Percentiles rank a stretch among this genome's conserved stretches.
Evolutionary conservation across 2,113 vertebrate genomes (phyloP).

Genomic region (Myanophis thanlyinensis): DNA sequence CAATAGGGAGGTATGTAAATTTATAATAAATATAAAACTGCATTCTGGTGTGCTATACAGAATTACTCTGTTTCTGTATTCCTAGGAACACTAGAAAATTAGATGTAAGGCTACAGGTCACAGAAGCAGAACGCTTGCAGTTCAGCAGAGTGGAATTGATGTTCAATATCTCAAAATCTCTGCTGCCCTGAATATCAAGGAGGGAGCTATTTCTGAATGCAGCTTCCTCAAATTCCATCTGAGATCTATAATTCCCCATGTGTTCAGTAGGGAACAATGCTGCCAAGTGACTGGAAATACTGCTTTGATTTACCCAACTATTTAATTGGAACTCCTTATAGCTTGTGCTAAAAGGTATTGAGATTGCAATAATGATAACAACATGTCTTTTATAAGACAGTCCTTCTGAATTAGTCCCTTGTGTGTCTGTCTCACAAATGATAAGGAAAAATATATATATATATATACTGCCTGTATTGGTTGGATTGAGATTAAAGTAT

Average conservation of each 20-base stretch:
- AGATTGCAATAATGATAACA: not conserved
- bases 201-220: not conserved
- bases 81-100: not conserved
- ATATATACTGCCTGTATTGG: not conserved
- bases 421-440: not conserved
- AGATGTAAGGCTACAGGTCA: not conserved
- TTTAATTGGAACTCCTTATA: not conserved
- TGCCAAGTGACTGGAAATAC: not conserved
- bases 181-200: not conserved
- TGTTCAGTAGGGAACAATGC: not conserved
- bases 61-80: not conserved
- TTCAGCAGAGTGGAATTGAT: slow-evolving; percentile 1
- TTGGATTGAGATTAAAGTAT: slow-evolving; percentile 10
- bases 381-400: not conserved
- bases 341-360: not conserved
- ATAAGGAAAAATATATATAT: too few relatives aligned
- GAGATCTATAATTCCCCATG: not conserved
- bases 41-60: not conserved
- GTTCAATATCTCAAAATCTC: not conserved
- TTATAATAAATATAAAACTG: not conserved
- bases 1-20: not conserved
- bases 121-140: not conserved
- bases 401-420: not conserved
- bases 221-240: not conserved
- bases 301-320: not conserved